These are phyloP conservation scores for Biston betularia DNA, from an alignment of 2,888 invertebrate genomes.

Conservation along the genomic window DNA sequence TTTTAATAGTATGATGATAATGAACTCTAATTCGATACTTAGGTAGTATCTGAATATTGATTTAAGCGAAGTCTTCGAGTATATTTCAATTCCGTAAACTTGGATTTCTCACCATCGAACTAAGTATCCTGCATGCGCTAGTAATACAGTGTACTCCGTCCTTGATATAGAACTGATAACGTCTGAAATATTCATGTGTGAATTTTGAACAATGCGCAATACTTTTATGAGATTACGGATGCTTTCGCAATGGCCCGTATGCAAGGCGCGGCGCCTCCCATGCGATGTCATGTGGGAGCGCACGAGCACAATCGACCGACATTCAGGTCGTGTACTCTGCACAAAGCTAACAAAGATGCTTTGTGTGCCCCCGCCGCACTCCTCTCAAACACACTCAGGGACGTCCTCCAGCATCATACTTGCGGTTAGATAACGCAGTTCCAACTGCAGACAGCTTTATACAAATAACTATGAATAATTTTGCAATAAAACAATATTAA, in stretches of 20 bases:
- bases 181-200: constrained; percentile 33
- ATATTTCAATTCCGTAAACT: neutral
- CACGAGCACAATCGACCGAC: constrained; percentile 65
- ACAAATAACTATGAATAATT: constrained; percentile 45
- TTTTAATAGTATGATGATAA: too few relatives aligned
- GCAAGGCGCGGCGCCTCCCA: constrained; percentile 65
- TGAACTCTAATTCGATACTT: neutral
- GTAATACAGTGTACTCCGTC: neutral
- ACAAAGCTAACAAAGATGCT: constrained; percentile 74
- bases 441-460: constrained; percentile 5
- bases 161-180: constrained; percentile 4
- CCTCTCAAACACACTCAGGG: constrained; percentile 31
- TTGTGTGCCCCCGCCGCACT: constrained; percentile 49
- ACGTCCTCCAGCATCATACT: constrained; percentile 34
- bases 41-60: neutral
- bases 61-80: neutral
- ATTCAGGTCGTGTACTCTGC: constrained; percentile 56
- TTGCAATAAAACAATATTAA: constrained; percentile 49
- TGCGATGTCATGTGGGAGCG: constrained; percentile 71
- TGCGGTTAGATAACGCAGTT: constrained; percentile 16
- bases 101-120: neutral
- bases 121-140: neutral
- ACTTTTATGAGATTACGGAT: constrained; percentile 54
- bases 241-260: constrained; percentile 68
- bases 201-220: constrained; percentile 36